Percentiles rank a stretch among this genome's conserved stretches.
Evolutionary conservation across 2,888 invertebrate species (phyloP).

Genomic region (Limenitis arthemis): DNA sequence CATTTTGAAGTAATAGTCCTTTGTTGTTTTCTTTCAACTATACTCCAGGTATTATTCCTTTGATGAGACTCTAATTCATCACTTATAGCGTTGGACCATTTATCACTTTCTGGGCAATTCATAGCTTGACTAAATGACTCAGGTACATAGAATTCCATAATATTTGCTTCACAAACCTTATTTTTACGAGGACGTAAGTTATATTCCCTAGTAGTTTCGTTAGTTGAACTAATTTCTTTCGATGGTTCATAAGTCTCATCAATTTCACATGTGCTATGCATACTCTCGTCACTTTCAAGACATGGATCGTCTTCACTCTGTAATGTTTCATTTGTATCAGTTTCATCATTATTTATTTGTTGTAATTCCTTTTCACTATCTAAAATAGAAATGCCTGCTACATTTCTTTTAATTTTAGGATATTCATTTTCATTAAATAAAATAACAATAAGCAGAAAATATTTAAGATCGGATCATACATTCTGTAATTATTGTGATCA

Average conservation of each 20-base stretch:
- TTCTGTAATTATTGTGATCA: not conserved
- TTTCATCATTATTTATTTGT: not conserved
- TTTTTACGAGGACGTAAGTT: conserved; percentile 26
- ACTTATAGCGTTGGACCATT: not conserved
- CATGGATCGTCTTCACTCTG: not conserved
- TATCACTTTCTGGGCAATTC: not conserved
- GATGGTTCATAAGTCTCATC: not conserved
- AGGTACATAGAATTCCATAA: conserved; percentile 23
- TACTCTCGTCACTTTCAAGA: no score
- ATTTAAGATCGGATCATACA: not conserved
- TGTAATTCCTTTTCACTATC: no score
- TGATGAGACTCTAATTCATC: conserved; percentile 15
- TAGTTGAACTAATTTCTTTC: not conserved
- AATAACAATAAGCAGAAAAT: no score
- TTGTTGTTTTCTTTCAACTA: conserved; percentile 14
- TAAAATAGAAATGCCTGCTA: not conserved
- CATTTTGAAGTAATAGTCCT: conserved; percentile 27
- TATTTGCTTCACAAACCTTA: conserved; percentile 24
- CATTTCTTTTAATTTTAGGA: conserved; percentile 3
- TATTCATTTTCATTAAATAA: conserved; percentile 25
- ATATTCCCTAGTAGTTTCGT: conserved; percentile 3
- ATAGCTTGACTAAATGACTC: conserved; percentile 27
- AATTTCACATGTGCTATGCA: no score
- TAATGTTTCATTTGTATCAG: not conserved
- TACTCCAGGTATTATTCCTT: conserved; percentile 27